Percentiles rank a stretch among this genome's conserved stretches.
Conservation (phyloP, 1,140 invertebrate species). For the Ceratitis capitata region DNA sequence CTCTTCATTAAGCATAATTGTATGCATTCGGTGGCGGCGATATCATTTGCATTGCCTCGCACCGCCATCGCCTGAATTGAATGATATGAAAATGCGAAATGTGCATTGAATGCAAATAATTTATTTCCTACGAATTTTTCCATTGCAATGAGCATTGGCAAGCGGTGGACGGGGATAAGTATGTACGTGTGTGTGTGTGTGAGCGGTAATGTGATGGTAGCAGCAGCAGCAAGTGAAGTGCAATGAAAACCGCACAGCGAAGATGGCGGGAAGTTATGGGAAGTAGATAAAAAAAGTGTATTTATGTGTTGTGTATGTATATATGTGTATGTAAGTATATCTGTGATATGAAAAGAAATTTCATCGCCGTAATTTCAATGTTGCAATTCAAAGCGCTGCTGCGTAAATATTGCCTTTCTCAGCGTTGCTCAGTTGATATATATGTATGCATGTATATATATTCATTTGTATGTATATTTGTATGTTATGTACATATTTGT, state of each 20-base stretch:
- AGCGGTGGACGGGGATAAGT: no score
- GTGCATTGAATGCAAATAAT: slow-evolving; percentile 38
- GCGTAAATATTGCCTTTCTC: neutral
- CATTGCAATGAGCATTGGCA: neutral
- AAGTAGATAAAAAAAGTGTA: no score
- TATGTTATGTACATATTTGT: neutral
- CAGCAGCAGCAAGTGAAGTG: neutral
- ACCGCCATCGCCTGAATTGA: neutral
- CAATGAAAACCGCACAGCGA: slow-evolving; percentile 20
- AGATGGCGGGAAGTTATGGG: neutral
- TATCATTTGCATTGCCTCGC: neutral
- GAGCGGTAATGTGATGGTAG: neutral
- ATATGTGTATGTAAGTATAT: neutral
- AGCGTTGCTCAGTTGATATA: neutral
- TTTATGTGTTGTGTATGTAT: neutral
- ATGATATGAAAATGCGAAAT: neutral
- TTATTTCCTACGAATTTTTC: slow-evolving; percentile 34
- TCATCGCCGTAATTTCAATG: neutral
- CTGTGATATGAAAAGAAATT: neutral
- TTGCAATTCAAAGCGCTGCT: neutral
- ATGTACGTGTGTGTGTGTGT: no score
- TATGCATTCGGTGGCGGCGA: slow-evolving; percentile 9
- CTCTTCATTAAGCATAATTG: slow-evolving; percentile 33
- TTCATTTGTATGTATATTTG: neutral
- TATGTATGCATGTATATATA: neutral